Evolutionary conservation across 2,888 invertebrate genomes (phyloP).

Genomic region (Timema cristinae): DNA sequence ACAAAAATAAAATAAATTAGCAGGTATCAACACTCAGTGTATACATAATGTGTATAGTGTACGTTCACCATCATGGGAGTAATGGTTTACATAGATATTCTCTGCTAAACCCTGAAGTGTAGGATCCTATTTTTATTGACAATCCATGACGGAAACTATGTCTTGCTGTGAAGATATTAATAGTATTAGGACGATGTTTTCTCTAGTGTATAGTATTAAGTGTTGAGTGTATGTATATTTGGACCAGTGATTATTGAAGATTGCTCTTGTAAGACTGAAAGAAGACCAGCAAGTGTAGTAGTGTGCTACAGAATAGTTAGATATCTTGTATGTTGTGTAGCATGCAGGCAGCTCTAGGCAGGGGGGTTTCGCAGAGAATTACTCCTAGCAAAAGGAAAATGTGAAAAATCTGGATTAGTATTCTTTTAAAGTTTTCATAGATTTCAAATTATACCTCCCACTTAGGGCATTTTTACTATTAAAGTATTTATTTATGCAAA

Average conservation of each 20-base stretch:
- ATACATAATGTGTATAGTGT: slow-evolving; percentile 23
- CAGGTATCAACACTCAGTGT: slow-evolving; percentile 26
- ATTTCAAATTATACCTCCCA: too few relatives aligned
- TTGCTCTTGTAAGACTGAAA: too few relatives aligned
- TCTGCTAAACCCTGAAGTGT: slow-evolving; percentile 29
- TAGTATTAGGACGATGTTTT: slow-evolving; percentile 1
- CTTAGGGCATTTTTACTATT: not conserved
- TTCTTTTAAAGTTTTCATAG: slow-evolving; percentile 5
- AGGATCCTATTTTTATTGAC: not conserved
- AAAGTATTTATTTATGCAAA: slow-evolving; percentile 13
- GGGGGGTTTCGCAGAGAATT: slow-evolving; percentile 31
- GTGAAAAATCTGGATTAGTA: slow-evolving; percentile 26
- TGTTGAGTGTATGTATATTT: slow-evolving; percentile 24
- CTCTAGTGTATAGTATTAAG: slow-evolving; percentile 23
- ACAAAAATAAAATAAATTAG: slow-evolving; percentile 19
- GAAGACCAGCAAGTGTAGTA: too few relatives aligned
- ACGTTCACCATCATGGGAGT: slow-evolving; percentile 25
- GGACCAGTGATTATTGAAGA: slow-evolving; percentile 14
- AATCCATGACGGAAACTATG: slow-evolving; percentile 10
- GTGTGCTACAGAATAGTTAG: slow-evolving; percentile 1
- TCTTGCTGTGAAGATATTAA: not conserved
- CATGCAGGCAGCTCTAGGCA: not conserved
- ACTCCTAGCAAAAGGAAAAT: slow-evolving; percentile 30
- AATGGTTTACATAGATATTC: slow-evolving; percentile 26
- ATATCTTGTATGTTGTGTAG: not conserved